Evolutionary conservation across 2,113 vertebrate species (phyloP).

Genomic region (Pogona vitticeps): DNA sequence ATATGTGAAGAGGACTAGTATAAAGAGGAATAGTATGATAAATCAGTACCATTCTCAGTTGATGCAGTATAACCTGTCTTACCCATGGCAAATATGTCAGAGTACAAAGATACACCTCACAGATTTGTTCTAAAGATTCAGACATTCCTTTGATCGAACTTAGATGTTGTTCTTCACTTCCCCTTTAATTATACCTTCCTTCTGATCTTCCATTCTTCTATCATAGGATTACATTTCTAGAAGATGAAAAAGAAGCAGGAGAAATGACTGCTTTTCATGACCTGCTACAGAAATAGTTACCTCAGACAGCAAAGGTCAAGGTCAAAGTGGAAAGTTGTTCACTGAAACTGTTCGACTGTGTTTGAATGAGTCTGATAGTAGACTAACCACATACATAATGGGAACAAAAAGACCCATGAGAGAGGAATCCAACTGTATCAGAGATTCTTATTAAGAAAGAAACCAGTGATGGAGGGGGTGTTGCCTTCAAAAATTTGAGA

Average conservation of each 20-base stretch:
- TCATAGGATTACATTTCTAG: background rate
- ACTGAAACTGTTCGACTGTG: background rate
- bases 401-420: background rate
- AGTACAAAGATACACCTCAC: background rate
- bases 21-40: background rate
- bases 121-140: background rate
- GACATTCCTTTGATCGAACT: background rate
- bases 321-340: slow-evolving; percentile 41
- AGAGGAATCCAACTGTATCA: background rate
- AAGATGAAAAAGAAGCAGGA: background rate
- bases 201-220: background rate
- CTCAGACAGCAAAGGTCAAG: slow-evolving; percentile 20
- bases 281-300: background rate
- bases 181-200: slow-evolving; percentile 12
- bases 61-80: background rate
- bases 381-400: background rate
- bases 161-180: background rate
- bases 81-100: background rate
- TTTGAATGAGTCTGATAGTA: slow-evolving; percentile 25
- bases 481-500: background rate
- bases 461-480: background rate
- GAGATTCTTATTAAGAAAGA: background rate
- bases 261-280: background rate
- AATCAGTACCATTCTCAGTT: background rate
- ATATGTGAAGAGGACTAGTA: background rate